These are phyloP conservation scores for Euplexia lucipara DNA, from an alignment of 2,888 invertebrate species.

Conservation along the genomic window DNA sequence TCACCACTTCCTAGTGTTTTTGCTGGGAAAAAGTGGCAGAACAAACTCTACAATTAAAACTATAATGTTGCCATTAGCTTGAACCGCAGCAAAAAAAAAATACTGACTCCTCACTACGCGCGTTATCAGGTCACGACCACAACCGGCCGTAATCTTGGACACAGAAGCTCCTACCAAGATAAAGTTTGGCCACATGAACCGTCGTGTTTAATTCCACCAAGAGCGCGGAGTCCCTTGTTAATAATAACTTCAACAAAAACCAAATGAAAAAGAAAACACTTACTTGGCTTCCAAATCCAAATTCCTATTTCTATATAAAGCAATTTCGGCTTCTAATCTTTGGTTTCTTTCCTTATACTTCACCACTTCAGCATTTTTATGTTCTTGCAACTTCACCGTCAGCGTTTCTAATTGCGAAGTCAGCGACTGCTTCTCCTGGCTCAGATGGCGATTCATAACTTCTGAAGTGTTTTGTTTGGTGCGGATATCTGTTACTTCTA, in stretches of 20 bases:
- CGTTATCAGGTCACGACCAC: too few relatives aligned
- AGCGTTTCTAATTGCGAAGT: conserved; percentile 73
- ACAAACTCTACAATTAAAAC: too few relatives aligned
- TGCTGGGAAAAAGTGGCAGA: too few relatives aligned
- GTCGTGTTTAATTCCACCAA: too few relatives aligned
- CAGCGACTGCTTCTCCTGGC: conserved; percentile 73
- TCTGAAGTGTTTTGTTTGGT: conserved; percentile 71
- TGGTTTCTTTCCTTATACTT: conserved; percentile 73
- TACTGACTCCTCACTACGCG: too few relatives aligned
- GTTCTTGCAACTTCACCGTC: conserved; percentile 71
- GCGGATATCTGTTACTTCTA: conserved; percentile 73
- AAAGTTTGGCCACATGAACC: too few relatives aligned
- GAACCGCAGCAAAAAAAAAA: too few relatives aligned
- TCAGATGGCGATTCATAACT: conserved; percentile 63
- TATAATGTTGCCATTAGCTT: too few relatives aligned
- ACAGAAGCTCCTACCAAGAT: neutral
- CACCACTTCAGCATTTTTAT: conserved; percentile 69
- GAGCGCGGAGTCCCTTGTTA: neutral
- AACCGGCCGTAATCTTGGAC: neutral
- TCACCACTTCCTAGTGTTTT: too few relatives aligned
- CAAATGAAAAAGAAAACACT: conserved; percentile 37
- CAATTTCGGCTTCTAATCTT: conserved; percentile 72
- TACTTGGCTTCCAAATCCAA: conserved; percentile 81
- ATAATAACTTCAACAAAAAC: neutral
- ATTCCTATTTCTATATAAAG: conserved; percentile 72